Percentiles rank a stretch among this genome's conserved stretches.
phyloP scores from a whole-genome alignment of 2,797 vertebrate genomes.

The Dendrocincla tyrannina region DNA sequence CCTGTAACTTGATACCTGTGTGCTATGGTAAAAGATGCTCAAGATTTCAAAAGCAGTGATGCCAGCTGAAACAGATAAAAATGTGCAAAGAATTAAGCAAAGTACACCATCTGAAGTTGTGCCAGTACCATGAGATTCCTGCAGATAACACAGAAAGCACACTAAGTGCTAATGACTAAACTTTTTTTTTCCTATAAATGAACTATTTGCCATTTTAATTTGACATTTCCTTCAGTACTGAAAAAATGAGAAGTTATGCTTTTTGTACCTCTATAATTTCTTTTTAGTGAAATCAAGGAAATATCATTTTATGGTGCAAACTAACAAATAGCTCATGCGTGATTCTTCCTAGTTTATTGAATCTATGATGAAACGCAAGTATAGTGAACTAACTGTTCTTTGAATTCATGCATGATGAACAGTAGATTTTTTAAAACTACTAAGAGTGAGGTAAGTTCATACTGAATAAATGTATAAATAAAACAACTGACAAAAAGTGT shows the following conservation, averaged over 20 bases:
- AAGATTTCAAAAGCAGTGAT: not conserved
- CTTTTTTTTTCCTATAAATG: not conserved
- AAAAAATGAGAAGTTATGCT: not conserved
- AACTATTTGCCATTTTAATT: not conserved
- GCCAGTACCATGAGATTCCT: not conserved
- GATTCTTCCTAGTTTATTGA: not conserved
- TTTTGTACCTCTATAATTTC: not conserved
- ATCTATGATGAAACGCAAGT: not conserved
- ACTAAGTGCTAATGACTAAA: not conserved
- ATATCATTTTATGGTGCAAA: not conserved
- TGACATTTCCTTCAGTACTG: not conserved
- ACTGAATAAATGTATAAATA: not conserved
- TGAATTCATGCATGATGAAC: not conserved
- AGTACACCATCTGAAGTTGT: not conserved
- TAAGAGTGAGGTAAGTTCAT: not conserved
- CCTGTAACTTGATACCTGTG: not conserved
- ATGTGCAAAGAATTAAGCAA: not conserved
- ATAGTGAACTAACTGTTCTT: not conserved
- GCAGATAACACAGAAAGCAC: not conserved
- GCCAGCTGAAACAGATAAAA: not conserved
- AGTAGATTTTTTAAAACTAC: not conserved
- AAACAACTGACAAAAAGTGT: not conserved
- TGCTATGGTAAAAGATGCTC: not conserved
- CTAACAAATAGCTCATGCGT: not conserved
- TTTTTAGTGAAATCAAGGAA: not conserved